phyloP scores from a whole-genome alignment of 2,113 vertebrate species.

The Perca schrenkii region DNA sequence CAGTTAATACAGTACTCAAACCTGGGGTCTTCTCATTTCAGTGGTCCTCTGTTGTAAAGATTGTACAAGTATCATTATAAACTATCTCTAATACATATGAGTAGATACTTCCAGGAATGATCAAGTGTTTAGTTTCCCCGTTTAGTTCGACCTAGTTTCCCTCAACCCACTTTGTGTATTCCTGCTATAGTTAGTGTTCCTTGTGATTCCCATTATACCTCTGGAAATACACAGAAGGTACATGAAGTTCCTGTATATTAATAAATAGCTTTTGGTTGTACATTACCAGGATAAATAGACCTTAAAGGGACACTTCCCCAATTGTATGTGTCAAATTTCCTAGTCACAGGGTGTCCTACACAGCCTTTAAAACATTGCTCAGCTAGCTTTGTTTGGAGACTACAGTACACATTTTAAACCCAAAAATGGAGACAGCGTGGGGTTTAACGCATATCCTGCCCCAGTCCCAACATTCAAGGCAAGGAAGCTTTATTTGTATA shows the following conservation, averaged over 20 bases:
- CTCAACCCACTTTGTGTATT: constrained; percentile 36
- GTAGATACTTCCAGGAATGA: constrained; percentile 6
- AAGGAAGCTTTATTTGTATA: no score
- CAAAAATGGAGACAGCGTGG: no score
- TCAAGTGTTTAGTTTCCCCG: constrained; percentile 1
- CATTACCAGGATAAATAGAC: constrained; percentile 1
- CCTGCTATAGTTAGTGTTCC: not conserved
- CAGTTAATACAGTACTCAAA: not conserved
- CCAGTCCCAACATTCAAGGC: no score
- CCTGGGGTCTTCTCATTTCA: not conserved
- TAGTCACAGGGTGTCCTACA: not conserved
- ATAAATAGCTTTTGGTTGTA: constrained; percentile 32
- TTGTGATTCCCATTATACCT: constrained; percentile 25
- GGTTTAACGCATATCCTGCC: no score
- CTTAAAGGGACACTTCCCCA: not conserved
- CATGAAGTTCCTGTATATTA: constrained; percentile 4
- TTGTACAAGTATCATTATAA: not conserved
- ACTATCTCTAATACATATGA: constrained; percentile 14
- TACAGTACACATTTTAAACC: not conserved
- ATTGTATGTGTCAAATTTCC: constrained; percentile 25
- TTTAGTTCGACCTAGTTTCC: constrained; percentile 52
- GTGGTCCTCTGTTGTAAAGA: not conserved
- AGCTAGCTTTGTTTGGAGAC: not conserved
- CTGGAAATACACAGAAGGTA: constrained; percentile 9
- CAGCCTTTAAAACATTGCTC: not conserved